Percentiles rank a stretch among this genome's conserved stretches.
phyloP scores from a whole-genome alignment of 2,113 vertebrate genomes.

The Oncorhynchus nerka region DNA sequence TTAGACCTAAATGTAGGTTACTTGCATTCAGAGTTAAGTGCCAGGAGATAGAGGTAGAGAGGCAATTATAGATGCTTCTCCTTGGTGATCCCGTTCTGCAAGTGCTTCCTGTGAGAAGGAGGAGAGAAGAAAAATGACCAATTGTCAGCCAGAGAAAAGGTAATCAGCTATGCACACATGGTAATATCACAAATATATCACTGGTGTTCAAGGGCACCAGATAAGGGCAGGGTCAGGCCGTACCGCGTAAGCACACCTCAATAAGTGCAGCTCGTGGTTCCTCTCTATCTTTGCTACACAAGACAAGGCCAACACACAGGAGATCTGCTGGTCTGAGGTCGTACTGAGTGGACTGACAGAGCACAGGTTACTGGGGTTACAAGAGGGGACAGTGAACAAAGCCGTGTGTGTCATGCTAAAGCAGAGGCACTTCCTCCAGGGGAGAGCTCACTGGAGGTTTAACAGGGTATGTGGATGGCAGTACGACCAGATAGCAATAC shows the following conservation, averaged over 20 bases:
- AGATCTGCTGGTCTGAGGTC: background rate
- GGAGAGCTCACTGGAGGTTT: too few species aligned
- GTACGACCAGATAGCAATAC: too few species aligned
- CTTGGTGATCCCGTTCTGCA: conserved; percentile 84
- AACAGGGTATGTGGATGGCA: too few species aligned
- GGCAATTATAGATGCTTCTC: conserved; percentile 80
- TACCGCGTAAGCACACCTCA: background rate
- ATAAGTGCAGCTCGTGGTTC: background rate
- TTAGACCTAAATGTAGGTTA: conserved; percentile 21
- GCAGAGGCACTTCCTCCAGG: too few species aligned
- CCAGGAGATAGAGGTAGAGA: conserved; percentile 62
- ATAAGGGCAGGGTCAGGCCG: background rate
- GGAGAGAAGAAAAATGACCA: background rate
- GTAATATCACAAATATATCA: background rate
- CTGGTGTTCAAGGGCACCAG: background rate
- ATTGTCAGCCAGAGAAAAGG: background rate
- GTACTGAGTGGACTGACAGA: too few species aligned
- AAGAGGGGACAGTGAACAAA: too few species aligned
- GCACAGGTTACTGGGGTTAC: too few species aligned
- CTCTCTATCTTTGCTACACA: background rate
- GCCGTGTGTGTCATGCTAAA: too few species aligned
- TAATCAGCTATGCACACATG: background rate
- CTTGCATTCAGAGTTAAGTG: conserved; percentile 40
- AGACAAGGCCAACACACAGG: background rate
- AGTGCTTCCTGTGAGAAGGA: conserved; percentile 63